phyloP scores from a whole-genome alignment of 2,113 vertebrate genomes.

The Lagenorhynchus albirostris region DNA sequence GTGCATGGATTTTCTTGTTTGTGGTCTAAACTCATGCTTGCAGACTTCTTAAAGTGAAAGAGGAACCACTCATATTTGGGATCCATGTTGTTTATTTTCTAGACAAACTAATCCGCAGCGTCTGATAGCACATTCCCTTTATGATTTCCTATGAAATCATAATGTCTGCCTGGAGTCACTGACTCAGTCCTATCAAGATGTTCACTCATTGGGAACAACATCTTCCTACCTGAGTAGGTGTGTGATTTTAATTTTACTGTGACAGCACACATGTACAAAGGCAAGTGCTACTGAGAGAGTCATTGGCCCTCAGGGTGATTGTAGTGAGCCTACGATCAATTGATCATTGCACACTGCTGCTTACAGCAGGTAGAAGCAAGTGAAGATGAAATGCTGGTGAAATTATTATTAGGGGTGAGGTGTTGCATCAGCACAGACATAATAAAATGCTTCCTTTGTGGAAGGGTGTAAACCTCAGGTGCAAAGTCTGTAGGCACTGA shows the following conservation, averaged over 20 bases:
- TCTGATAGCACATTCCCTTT: neutral
- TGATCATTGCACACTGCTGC: neutral
- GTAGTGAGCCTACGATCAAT: neutral
- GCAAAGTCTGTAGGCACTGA: neutral
- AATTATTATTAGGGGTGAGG: neutral
- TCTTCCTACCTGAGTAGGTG: neutral
- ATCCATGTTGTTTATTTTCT: neutral
- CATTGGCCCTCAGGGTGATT: neutral
- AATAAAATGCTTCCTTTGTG: constrained; percentile 6
- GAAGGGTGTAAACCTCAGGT: neutral
- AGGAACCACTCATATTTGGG: neutral
- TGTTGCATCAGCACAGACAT: neutral
- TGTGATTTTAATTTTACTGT: neutral
- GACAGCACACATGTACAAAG: constrained; percentile 19
- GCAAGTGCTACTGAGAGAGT: constrained; percentile 4
- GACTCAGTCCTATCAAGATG: constrained; percentile 54
- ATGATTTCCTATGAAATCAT: constrained; percentile 15
- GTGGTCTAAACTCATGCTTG: neutral
- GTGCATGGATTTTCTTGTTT: neutral
- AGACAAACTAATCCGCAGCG: neutral
- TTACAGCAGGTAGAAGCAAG: neutral
- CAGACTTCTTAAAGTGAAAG: neutral
- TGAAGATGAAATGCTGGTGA: neutral
- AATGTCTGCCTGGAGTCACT: neutral
- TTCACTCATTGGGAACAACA: neutral